Percentiles rank a stretch among this genome's conserved stretches.
These are phyloP conservation scores for Alectoris magna DNA, from an alignment of 2,797 vertebrate genomes.

Conservation along the genomic window DNA sequence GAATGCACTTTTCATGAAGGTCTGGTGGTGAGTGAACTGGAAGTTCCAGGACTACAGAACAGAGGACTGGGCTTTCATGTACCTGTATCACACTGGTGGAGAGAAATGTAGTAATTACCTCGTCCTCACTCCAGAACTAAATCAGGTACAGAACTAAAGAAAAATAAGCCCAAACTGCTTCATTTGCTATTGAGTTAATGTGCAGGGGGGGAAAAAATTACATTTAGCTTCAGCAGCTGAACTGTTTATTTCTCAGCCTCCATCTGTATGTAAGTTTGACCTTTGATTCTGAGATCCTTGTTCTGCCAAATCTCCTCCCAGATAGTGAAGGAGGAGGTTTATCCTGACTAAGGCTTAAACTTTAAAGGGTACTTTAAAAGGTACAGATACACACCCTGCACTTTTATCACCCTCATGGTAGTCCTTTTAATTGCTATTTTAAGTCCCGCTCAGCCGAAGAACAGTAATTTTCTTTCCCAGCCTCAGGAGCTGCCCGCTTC, in stretches of 20 bases:
- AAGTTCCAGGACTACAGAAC: slow-evolving; percentile 28
- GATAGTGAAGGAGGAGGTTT: not conserved
- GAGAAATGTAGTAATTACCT: slow-evolving; percentile 75
- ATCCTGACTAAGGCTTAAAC: not conserved
- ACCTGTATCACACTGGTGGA: slow-evolving; percentile 47
- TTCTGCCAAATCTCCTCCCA: not conserved
- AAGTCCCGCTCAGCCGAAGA: not conserved
- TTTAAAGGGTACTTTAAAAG: not conserved
- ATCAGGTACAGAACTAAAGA: slow-evolving; percentile 77
- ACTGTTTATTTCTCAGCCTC: slow-evolving; percentile 75
- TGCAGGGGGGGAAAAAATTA: slow-evolving; percentile 68
- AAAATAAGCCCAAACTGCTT: not conserved
- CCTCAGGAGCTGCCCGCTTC: not conserved
- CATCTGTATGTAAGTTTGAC: not conserved
- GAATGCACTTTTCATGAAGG: slow-evolving; percentile 61
- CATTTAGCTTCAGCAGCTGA: slow-evolving; percentile 58
- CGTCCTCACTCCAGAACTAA: slow-evolving; percentile 80
- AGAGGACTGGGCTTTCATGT: not conserved
- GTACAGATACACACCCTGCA: not conserved
- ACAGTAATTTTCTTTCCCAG: not conserved
- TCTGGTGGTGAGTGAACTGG: slow-evolving; percentile 78
- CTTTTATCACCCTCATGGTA: not conserved
- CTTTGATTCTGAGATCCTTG: not conserved
- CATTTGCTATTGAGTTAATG: not conserved
- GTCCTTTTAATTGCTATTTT: slow-evolving; percentile 17